Evolutionary conservation across 1,140 invertebrate genomes (phyloP).

Genomic region (Eumeta japonica): DNA sequence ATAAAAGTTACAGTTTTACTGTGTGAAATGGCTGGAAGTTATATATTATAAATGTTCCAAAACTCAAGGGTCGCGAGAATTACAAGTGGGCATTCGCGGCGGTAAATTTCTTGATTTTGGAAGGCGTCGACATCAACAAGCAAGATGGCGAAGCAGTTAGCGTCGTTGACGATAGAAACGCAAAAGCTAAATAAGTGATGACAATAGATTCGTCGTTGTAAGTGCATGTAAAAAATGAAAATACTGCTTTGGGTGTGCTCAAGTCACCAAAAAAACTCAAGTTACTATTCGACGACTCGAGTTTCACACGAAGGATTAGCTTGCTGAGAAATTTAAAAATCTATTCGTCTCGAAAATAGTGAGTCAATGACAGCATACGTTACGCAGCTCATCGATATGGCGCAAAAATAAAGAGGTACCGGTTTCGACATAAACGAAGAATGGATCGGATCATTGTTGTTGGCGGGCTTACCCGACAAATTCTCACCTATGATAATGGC

Average conservation of each 20-base stretch:
- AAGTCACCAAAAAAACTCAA: constrained; percentile 21
- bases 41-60: too few relatives aligned
- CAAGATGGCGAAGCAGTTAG: too few relatives aligned
- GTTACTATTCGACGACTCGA: too few relatives aligned
- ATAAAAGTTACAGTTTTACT: too few relatives aligned
- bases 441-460: too few relatives aligned
- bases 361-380: constrained; percentile 7
- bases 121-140: constrained; percentile 11
- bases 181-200: constrained; percentile 27
- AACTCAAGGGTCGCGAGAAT: too few relatives aligned
- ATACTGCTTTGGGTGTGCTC: constrained; percentile 20
- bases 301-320: too few relatives aligned
- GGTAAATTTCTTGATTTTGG: constrained; percentile 13
- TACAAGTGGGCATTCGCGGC: constrained; percentile 9
- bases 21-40: too few relatives aligned
- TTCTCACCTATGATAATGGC: too few relatives aligned
- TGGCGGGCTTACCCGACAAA: constrained; percentile 11
- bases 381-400: constrained; percentile 7
- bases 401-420: too few relatives aligned
- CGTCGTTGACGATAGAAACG: constrained; percentile 12
- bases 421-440: too few relatives aligned
- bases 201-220: constrained; percentile 28
- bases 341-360: constrained; percentile 1
- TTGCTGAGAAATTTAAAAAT: constrained; percentile 4
- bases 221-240: constrained; percentile 23